Evolutionary conservation across 1,140 invertebrate genomes (phyloP), one percentile per base, ranked within the genome.

Genomic region (Drosophila ficusphila): DNA sequence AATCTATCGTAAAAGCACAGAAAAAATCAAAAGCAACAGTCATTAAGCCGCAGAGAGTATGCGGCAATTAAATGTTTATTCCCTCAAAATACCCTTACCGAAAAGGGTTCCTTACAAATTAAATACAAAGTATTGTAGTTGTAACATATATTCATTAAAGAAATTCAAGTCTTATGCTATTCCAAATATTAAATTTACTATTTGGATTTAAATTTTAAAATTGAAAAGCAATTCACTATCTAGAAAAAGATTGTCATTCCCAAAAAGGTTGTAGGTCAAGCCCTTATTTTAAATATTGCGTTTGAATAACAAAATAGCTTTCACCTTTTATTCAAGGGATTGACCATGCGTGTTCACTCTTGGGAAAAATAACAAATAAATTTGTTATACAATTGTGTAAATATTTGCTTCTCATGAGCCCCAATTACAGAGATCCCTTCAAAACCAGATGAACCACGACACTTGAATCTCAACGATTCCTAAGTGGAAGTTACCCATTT

Each of bases 351-450:
- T 62, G 61, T 48, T 65, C 8, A 14, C 14, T 19, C 9, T 58
- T 34, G 19, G 16, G 16, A 33, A 42, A 49, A 64, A 27, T 49
- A 42, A 49, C 25, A 33, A 65, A 67, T 65, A 51, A 33, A 64
- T 67, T 31, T 64, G 58, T 67, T 64, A 67, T 41, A 67, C 42
- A 64, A 49, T 64, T 64, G 44, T 67, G 62, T 64, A 67, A 67
- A 67, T 67, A 67, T 67, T 64, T 49, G 57, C 62, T 41, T 41
- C 58, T 41, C 62, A 39, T 67, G 27, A 49, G 49, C 58, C 58
- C 62, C 62, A 67, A 67, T 64, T 67, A 67, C 33, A 33, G 34
- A 39, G 62, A 49, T 62, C 62, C 61, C 61, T 39, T 38, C n/a
- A 62, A 49, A 65, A 23, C 19, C 19, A 39, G 33, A 46, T 49